These are phyloP conservation scores for Cerastoderma edule DNA, from an alignment of 2,888 invertebrate genomes.

Conservation along the genomic window DNA sequence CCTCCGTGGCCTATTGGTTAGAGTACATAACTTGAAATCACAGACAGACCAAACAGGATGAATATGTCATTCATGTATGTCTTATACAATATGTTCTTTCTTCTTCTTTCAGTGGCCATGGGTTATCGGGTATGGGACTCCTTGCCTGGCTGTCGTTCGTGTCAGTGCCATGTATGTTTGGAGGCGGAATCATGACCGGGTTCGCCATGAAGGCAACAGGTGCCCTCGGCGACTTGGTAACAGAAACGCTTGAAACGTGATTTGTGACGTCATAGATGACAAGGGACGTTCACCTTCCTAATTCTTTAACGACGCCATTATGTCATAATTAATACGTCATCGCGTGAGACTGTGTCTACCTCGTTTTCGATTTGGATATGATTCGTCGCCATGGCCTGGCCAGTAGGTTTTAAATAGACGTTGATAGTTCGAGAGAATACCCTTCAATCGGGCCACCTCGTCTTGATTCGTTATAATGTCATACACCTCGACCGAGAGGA, in stretches of 20 bases:
- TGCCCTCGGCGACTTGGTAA: constrained; percentile 64
- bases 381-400: no score
- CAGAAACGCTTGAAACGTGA: constrained; percentile 48
- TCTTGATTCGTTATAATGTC: no score
- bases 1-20: not conserved
- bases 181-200: constrained; percentile 74
- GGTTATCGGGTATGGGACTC: constrained; percentile 79
- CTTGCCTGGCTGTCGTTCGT: constrained; percentile 76
- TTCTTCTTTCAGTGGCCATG: constrained; percentile 77
- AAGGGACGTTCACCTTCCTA: no score
- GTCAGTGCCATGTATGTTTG: constrained; percentile 80
- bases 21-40: not conserved
- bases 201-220: constrained; percentile 74
- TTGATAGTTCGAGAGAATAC: no score
- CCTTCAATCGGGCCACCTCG: no score
- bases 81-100: not conserved
- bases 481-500: no score
- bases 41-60: not conserved
- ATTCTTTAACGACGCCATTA: no score
- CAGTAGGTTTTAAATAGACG: no score
- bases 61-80: not conserved
- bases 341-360: no score
- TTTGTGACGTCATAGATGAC: no score
- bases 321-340: no score
- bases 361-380: no score